A percentile compares a stretch with the other conserved stretches of the same genome.
Evolutionary conservation across 2,888 invertebrate genomes (phyloP).

Genomic region (Heterodera filipjevi): DNA sequence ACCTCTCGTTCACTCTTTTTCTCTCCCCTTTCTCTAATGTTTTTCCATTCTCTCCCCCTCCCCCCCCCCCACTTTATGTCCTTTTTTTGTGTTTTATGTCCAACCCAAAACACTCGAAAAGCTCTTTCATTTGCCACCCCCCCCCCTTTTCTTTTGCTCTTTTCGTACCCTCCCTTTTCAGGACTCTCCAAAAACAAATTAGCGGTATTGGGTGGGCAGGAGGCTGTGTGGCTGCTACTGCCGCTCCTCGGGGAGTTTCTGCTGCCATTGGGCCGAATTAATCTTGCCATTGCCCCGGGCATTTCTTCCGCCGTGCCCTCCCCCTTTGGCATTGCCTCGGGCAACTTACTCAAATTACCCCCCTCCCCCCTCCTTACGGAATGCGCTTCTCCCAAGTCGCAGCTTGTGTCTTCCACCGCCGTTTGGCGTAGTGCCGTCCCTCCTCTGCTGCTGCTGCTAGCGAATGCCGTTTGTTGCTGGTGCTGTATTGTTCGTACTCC

Average conservation of each 20-base stretch:
- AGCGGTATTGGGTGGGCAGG: conserved; percentile 7
- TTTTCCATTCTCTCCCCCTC: background rate
- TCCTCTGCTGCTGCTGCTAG: background rate
- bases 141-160: background rate
- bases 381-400: conserved; percentile 62
- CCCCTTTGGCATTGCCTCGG: background rate
- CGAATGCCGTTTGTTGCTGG: background rate
- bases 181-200: conserved; percentile 16
- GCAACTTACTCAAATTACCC: conserved; percentile 15
- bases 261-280: conserved; percentile 11
- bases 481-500: background rate
- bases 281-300: background rate
- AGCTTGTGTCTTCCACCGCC: conserved; percentile 52
- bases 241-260: background rate
- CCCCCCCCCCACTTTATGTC: background rate
- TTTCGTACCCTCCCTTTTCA: background rate
- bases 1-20: background rate
- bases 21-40: no score
- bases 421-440: conserved; percentile 28
- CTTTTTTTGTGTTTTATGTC: background rate
- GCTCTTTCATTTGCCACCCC: background rate
- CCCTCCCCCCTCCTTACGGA: conserved; percentile 44
- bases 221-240: background rate
- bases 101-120: conserved; percentile 4
- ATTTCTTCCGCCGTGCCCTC: background rate